These are phyloP conservation scores for Capromys pilorides DNA, from an alignment of 2,797 vertebrate genomes.

Conservation along the genomic window DNA sequence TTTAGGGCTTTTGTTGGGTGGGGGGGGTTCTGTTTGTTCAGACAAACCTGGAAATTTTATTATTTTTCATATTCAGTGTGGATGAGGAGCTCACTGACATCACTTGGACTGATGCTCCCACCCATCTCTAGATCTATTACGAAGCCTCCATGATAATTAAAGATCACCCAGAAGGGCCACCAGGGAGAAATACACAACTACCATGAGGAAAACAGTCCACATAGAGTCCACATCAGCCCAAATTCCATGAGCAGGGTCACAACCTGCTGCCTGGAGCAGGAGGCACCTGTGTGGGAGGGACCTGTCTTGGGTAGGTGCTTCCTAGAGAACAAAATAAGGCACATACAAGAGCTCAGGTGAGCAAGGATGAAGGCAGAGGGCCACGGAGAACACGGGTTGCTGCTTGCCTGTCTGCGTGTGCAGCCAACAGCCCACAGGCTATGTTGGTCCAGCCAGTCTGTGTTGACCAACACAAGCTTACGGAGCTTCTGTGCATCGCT, in stretches of 20 bases:
- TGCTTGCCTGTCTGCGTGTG: not conserved
- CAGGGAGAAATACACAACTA: not conserved
- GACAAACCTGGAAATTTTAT: constrained; percentile 42
- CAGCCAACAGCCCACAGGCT: not conserved
- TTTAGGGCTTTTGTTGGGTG: constrained; percentile 3
- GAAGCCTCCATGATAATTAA: constrained; percentile 35
- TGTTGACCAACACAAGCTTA: not conserved
- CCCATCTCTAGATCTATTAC: not conserved
- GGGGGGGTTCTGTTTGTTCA: constrained; percentile 37
- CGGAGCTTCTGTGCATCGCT: not conserved
- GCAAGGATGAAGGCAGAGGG: not conserved
- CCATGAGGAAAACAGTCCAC: constrained; percentile 48
- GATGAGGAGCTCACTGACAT: constrained; percentile 57
- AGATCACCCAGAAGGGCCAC: constrained; percentile 40
- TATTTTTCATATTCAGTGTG: constrained; percentile 33
- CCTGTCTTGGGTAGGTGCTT: constrained; percentile 66
- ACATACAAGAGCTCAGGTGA: constrained; percentile 25
- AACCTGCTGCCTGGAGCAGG: constrained; percentile 57
- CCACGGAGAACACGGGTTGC: not conserved
- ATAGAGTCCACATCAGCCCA: constrained; percentile 23
- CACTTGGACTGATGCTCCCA: constrained; percentile 61
- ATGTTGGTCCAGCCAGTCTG: not conserved
- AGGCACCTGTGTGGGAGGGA: constrained; percentile 65
- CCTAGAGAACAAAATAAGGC: constrained; percentile 55
- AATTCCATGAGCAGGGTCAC: constrained; percentile 69